Conservation (phyloP, 2,113 vertebrate genomes). For the Aleadryas rufinucha region DNA sequence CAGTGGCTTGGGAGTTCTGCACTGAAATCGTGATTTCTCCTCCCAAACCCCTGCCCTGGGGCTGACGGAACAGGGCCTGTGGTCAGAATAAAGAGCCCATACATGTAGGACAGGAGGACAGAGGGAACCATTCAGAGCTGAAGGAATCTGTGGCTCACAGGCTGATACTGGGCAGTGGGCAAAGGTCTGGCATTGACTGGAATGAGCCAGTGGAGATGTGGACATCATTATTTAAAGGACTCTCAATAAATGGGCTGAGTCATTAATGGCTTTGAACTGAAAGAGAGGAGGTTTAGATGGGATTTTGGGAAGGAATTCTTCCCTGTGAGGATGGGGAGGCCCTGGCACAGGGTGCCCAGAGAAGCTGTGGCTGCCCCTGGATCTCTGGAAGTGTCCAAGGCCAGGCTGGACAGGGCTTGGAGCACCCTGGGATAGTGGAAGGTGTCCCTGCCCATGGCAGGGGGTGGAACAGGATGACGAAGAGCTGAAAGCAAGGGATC, state of each 20-base stretch:
- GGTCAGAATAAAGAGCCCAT: background rate
- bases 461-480: background rate
- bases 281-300: background rate
- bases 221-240: background rate
- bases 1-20: background rate
- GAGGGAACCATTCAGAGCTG: conserved; percentile 7
- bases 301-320: background rate
- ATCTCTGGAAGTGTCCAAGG: background rate
- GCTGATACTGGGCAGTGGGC: background rate
- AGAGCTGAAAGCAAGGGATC: background rate
- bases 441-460: background rate
- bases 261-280: background rate
- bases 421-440: accelerated
- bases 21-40: background rate
- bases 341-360: background rate
- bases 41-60: background rate
- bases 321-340: background rate
- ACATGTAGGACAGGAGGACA: background rate
- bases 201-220: background rate
- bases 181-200: background rate
- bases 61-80: background rate
- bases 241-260: background rate
- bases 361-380: background rate
- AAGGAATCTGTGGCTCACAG: background rate
- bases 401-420: background rate